Evolutionary conservation across 2,113 vertebrate genomes (phyloP).

Genomic region (Bufo gargarizans): DNA sequence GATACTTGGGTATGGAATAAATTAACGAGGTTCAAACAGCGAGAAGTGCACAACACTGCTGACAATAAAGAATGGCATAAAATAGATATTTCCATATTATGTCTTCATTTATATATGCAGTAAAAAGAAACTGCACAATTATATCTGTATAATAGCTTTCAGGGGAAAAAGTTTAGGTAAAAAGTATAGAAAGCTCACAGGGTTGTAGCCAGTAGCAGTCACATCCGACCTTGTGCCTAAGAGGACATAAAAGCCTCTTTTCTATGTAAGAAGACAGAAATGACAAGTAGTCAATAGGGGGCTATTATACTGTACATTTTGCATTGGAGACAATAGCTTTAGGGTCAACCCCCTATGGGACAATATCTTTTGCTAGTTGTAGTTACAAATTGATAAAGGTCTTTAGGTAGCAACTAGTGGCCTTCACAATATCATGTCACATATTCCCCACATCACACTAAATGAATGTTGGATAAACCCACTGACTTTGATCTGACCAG

Average conservation of each 20-base stretch:
- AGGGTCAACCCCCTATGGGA: too few relatives aligned
- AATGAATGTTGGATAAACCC: too few relatives aligned
- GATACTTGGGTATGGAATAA: conserved; percentile 39
- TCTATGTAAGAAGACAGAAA: too few relatives aligned
- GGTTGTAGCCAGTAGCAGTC: background rate
- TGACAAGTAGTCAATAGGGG: too few relatives aligned
- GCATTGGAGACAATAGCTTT: too few relatives aligned
- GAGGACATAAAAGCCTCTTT: background rate
- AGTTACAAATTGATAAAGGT: background rate
- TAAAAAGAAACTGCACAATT: background rate
- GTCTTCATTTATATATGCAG: background rate
- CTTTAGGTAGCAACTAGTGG: background rate
- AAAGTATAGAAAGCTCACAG: too few relatives aligned
- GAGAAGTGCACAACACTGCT: background rate
- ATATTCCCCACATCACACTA: background rate
- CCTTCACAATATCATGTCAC: background rate
- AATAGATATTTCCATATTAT: background rate
- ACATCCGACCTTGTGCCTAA: background rate
- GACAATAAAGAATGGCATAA: background rate
- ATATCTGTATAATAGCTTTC: background rate
- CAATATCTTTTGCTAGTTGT: too few relatives aligned
- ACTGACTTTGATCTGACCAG: background rate
- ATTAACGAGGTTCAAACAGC: background rate
- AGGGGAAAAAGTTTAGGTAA: too few relatives aligned
- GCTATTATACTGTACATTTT: too few relatives aligned